Evolutionary conservation across 2,888 invertebrate genomes (phyloP).

Genomic region (Leptopterna dolabrata): DNA sequence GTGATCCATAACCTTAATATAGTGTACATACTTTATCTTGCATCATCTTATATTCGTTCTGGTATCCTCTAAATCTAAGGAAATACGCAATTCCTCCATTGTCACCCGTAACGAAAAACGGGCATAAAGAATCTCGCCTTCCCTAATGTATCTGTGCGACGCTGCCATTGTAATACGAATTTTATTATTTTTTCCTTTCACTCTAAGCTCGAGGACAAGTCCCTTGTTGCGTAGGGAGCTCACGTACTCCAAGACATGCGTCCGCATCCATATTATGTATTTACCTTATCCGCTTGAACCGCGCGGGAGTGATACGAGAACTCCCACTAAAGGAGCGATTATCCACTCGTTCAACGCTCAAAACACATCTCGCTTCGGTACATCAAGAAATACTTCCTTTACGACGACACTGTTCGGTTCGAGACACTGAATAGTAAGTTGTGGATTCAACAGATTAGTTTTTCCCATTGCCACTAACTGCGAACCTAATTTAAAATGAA

Average conservation of each 20-base stretch:
- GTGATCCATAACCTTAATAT: no score
- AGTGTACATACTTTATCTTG: no score
- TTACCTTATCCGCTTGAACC: not conserved
- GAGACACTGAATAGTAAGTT: no score
- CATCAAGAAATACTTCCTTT: not conserved
- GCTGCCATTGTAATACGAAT: not conserved
- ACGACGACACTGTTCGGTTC: no score
- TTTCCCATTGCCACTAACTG: no score
- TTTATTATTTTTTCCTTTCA: slow-evolving; percentile 27
- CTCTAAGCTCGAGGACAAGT: not conserved
- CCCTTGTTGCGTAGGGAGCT: not conserved
- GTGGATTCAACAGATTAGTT: no score
- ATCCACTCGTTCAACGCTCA: not conserved
- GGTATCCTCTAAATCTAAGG: no score
- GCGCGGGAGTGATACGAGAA: not conserved
- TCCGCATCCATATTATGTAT: slow-evolving; percentile 13
- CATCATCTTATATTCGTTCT: no score
- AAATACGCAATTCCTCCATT: not conserved
- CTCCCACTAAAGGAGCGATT: not conserved
- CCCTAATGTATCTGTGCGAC: not conserved
- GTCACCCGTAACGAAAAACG: not conserved
- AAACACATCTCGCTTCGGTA: not conserved
- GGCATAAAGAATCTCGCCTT: not conserved
- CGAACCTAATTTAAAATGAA: no score
- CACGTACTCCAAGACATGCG: not conserved